Conservation (phyloP, 92 coral and sea anemone species). For the Epizoanthus ramosus region DNA sequence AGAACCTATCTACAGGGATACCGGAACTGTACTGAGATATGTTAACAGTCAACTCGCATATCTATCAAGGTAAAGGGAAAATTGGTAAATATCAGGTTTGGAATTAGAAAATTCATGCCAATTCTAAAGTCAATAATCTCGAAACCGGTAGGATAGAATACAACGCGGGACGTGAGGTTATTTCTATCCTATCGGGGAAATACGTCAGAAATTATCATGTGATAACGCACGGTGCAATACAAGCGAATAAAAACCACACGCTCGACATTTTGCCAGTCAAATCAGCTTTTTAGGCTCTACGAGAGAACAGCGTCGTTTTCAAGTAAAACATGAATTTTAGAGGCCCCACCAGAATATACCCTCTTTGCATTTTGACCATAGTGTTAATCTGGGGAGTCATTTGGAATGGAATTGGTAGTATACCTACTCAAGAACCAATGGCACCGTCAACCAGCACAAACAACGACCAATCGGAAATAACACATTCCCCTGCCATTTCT, state of each 20-base stretch:
- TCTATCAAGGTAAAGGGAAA: no score
- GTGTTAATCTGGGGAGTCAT: background rate
- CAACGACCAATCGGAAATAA: background rate
- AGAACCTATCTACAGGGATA: no score
- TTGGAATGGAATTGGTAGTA: background rate
- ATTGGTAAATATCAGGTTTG: no score
- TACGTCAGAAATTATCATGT: slow-evolving; percentile 25
- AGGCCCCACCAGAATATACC: background rate
- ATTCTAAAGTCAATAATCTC: background rate
- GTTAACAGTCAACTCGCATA: no score
- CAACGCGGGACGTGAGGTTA: slow-evolving; percentile 26
- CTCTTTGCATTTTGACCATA: background rate
- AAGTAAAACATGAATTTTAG: background rate
- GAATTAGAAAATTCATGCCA: background rate
- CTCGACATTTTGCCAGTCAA: background rate
- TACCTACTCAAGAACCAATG: background rate
- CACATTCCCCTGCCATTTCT: background rate
- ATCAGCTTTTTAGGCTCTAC: background rate
- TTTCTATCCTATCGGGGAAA: slow-evolving; percentile 1
- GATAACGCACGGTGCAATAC: slow-evolving; percentile 5
- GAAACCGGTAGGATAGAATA: background rate
- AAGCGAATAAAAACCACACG: background rate
- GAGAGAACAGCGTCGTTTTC: background rate
- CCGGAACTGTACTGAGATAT: no score
- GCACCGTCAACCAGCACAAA: background rate